Conservation (phyloP, 23 tunicate species). For the Styela clava region DNA sequence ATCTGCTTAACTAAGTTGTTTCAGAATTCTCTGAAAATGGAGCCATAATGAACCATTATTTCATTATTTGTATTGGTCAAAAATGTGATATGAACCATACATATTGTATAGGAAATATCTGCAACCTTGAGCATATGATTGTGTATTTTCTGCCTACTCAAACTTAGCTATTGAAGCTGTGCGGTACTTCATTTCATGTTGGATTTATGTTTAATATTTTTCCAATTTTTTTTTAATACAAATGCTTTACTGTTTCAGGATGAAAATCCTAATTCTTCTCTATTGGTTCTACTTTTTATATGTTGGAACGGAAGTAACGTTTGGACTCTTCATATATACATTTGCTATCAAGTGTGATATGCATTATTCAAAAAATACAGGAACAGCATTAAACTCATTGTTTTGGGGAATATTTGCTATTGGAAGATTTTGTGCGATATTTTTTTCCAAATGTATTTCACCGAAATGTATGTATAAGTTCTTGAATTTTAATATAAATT, state of each 20-base stretch:
- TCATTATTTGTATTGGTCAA: too few relatives aligned
- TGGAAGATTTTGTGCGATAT: conserved; percentile 62
- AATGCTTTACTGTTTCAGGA: conserved; percentile 13
- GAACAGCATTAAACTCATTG: conserved; percentile 42
- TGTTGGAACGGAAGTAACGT: conserved; percentile 76
- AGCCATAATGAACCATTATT: too few relatives aligned
- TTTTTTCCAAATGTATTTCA: conserved; percentile 35
- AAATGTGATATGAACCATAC: too few relatives aligned
- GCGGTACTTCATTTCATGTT: too few relatives aligned
- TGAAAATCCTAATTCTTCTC: conserved; percentile 35
- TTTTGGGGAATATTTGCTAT: conserved; percentile 80
- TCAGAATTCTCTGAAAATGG: too few relatives aligned
- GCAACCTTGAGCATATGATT: too few relatives aligned
- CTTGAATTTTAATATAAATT: neutral
- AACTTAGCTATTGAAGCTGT: too few relatives aligned
- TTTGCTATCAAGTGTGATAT: conserved; percentile 50
- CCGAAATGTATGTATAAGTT: conserved; percentile 41
- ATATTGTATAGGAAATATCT: too few relatives aligned
- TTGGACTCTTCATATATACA: conserved; percentile 59
- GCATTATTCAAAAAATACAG: conserved; percentile 51
- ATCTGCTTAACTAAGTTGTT: too few relatives aligned
- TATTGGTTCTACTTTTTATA: conserved; percentile 55
- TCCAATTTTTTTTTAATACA: too few relatives aligned
- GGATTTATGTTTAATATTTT: too few relatives aligned
- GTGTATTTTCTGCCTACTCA: too few relatives aligned